A percentile compares a stretch with the other conserved stretches of the same genome.
phyloP scores from a whole-genome alignment of 2,888 invertebrate genomes.

The Brachycybe producta region DNA sequence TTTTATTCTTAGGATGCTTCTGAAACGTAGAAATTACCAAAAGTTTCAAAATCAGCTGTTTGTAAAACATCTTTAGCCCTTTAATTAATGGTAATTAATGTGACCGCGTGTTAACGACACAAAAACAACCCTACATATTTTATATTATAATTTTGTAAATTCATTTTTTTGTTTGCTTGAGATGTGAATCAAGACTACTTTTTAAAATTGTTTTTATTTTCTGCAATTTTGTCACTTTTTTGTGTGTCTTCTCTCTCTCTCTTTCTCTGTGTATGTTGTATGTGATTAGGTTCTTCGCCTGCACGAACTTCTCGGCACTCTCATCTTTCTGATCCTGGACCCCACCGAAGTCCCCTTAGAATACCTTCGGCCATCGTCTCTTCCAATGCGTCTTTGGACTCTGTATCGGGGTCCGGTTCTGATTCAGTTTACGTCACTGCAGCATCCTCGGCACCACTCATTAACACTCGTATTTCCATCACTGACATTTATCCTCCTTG shows the following conservation, averaged over 20 bases:
- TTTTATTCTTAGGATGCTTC: too few species aligned
- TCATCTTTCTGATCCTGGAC: slow-evolving; percentile 20
- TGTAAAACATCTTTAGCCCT: too few species aligned
- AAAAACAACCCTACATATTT: too few species aligned
- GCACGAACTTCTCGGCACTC: slow-evolving; percentile 19
- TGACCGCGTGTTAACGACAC: too few species aligned
- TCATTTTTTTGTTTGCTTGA: too few species aligned
- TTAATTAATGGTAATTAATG: too few species aligned
- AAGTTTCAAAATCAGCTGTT: too few species aligned
- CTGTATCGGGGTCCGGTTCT: slow-evolving; percentile 4
- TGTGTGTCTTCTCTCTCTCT: not conserved
- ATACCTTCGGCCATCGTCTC: slow-evolving; percentile 9
- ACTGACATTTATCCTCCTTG: not conserved
- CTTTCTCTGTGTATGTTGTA: not conserved
- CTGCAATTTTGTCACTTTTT: not conserved
- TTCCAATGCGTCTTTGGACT: slow-evolving; percentile 1
- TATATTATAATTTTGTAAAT: too few species aligned
- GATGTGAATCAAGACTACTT: too few species aligned
- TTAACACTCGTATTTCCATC: not conserved
- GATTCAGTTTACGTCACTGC: slow-evolving; percentile 8
- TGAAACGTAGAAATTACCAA: too few species aligned
- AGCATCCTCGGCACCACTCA: slow-evolving; percentile 1
- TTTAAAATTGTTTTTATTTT: too few species aligned
- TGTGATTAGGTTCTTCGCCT: slow-evolving; percentile 17
- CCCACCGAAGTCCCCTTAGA: slow-evolving; percentile 12